Evolutionary conservation across 2,888 invertebrate genomes (phyloP).

Genomic region (Xestia xanthographa): DNA sequence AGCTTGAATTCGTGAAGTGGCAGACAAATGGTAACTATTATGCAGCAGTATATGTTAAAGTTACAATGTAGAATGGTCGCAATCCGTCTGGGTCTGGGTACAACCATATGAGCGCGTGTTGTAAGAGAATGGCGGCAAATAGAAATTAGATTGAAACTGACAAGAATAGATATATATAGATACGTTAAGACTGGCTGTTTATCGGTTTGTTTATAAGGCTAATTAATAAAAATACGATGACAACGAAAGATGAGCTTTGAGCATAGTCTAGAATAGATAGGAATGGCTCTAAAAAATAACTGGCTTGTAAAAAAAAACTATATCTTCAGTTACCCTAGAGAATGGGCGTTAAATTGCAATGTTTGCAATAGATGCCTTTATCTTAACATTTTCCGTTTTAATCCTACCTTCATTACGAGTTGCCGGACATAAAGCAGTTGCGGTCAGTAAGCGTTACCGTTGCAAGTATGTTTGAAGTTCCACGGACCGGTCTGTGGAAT

Average conservation of each 20-base stretch:
- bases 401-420: background rate
- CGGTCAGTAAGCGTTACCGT: background rate
- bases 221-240: background rate
- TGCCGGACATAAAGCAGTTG: background rate
- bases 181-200: background rate
- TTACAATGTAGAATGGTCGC: constrained; percentile 35
- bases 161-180: background rate
- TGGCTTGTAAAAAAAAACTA: background rate
- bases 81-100: constrained; percentile 38
- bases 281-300: background rate
- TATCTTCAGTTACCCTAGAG: background rate
- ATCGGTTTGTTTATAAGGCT: background rate
- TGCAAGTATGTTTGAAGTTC: background rate
- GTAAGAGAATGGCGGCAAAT: constrained; percentile 16
- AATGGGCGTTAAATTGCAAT: background rate
- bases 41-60: constrained; percentile 48
- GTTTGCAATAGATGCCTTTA: background rate
- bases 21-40: constrained; percentile 48
- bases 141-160: background rate
- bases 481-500: background rate
- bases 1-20: constrained; percentile 41
- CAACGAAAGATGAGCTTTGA: background rate
- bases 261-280: background rate
- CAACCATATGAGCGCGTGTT: background rate
- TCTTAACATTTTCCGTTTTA: background rate